A percentile compares a stretch with the other conserved stretches of the same genome.
Evolutionary conservation across 1,140 invertebrate genomes (phyloP).

Genomic region (Drosophila tsacasi): DNA sequence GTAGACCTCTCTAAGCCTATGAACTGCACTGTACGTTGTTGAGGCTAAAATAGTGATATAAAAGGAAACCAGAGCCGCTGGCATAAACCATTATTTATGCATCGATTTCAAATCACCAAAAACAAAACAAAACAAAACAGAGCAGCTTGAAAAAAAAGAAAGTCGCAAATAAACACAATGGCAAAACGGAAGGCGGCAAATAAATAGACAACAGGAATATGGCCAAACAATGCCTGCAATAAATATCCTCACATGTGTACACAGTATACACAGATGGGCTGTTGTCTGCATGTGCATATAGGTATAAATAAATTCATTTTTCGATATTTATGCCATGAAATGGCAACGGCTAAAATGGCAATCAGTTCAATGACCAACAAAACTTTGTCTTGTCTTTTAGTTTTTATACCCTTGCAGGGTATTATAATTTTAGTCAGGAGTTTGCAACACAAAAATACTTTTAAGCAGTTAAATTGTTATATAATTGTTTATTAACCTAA

Average conservation of each 20-base stretch:
- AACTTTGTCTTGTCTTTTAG: constrained; percentile 50
- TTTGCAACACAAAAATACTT: too few relatives aligned
- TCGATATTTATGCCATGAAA: constrained; percentile 64
- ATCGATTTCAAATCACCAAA: constrained; percentile 76
- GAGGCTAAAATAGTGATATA: constrained; percentile 34
- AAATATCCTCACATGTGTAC: constrained; percentile 50
- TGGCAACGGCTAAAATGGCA: constrained; percentile 65
- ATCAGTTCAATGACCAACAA: constrained; percentile 70
- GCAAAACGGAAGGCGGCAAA: constrained; percentile 46
- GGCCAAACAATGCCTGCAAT: constrained; percentile 49
- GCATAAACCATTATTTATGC: constrained; percentile 78
- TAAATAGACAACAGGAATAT: constrained; percentile 50
- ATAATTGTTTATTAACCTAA: too few relatives aligned
- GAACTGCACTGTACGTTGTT: constrained; percentile 14
- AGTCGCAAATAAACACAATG: constrained; percentile 49
- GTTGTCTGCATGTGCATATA: constrained; percentile 33
- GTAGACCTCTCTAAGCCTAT: too few relatives aligned
- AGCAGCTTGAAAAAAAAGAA: constrained; percentile 37
- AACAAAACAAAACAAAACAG: constrained; percentile 31
- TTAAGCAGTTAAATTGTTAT: too few relatives aligned
- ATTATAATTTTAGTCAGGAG: too few relatives aligned
- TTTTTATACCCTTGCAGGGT: too few relatives aligned
- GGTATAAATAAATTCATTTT: constrained; percentile 54
- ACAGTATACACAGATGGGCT: constrained; percentile 23
- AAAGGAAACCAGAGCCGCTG: constrained; percentile 50